These are phyloP conservation scores for Polymixis lichenea DNA, from an alignment of 2,888 invertebrate species.

Conservation along the genomic window DNA sequence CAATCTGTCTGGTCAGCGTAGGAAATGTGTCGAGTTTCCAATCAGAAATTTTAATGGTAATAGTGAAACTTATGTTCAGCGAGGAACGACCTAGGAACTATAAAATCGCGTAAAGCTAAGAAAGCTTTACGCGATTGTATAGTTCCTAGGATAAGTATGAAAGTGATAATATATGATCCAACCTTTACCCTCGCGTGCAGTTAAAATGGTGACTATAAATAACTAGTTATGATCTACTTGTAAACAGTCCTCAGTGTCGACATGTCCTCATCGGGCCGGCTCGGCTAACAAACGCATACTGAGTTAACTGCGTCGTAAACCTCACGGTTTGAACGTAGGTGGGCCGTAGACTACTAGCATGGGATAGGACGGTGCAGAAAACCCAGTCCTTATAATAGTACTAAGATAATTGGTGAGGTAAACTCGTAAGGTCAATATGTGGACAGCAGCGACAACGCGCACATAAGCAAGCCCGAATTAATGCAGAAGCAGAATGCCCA, in stretches of 20 bases:
- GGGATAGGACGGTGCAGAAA: constrained; percentile 10
- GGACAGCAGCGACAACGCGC: not conserved
- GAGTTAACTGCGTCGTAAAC: constrained; percentile 52
- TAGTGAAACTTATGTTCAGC: not conserved
- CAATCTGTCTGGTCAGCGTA: not conserved
- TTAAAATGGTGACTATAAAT: constrained; percentile 1
- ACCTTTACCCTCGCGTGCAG: not conserved
- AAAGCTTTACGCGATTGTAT: not conserved
- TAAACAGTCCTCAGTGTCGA: constrained; percentile 20
- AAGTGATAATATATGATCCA: not conserved
- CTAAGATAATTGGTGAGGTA: not conserved
- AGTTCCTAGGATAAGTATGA: not conserved
- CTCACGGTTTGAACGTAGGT: constrained; percentile 30
- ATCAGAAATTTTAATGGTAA: not conserved
- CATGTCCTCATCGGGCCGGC: constrained; percentile 15
- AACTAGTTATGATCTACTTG: constrained; percentile 38
- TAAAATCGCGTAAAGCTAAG: no score
- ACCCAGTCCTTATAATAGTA: not conserved
- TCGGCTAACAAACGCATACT: constrained; percentile 19
- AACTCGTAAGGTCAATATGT: not conserved
- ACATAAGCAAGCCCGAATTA: not conserved
- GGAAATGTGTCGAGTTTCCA: not conserved
- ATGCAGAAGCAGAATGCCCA: not conserved
- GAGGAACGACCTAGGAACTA: no score
- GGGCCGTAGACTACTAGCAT: constrained; percentile 15